Evolutionary conservation across 2,888 invertebrate species (phyloP).

Genomic region (Drosophila borealis): DNA sequence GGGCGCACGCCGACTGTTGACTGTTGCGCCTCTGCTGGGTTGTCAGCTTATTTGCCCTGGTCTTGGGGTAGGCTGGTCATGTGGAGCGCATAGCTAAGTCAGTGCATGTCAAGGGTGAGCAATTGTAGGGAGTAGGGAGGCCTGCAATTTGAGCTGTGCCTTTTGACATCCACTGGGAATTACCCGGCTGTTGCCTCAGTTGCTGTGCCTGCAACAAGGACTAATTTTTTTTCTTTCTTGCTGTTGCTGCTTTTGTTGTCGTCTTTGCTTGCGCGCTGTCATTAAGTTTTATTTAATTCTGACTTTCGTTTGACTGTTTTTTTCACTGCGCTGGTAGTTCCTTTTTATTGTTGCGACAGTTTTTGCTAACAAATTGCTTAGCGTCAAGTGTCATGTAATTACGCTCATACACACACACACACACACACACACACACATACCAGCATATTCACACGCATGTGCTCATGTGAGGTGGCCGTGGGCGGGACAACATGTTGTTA

Average conservation of each 20-base stretch:
- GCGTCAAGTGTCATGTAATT: constrained; percentile 84
- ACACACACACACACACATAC: constrained; percentile 35
- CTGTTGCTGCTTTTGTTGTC: constrained; percentile 4
- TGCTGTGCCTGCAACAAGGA: constrained; percentile 20
- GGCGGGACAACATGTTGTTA: constrained; percentile 70
- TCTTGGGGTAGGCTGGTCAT: constrained; percentile 40
- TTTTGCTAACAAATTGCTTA: constrained; percentile 83
- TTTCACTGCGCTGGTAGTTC: constrained; percentile 54
- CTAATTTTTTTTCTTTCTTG: constrained; percentile 6
- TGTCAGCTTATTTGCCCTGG: constrained; percentile 72
- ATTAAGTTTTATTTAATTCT: constrained; percentile 82
- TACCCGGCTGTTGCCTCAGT: constrained; percentile 29
- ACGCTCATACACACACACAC: constrained; percentile 61
- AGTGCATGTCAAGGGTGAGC: constrained; percentile 35
- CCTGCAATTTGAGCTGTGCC: constrained; percentile 60
- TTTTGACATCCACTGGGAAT: constrained; percentile 52
- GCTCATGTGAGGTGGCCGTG: constrained; percentile 9
- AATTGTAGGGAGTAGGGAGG: background rate
- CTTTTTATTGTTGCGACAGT: constrained; percentile 80
- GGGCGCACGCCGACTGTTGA: constrained; percentile 55
- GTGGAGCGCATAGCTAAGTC: constrained; percentile 41
- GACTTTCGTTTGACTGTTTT: constrained; percentile 72
- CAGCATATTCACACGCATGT: constrained; percentile 14
- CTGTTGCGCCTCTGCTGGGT: constrained; percentile 53
- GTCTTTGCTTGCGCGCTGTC: constrained; percentile 61